Evolutionary conservation across 2,797 vertebrate genomes (phyloP), one percentile per base, ranked within the genome.

Genomic region (Myotis daubentonii): DNA sequence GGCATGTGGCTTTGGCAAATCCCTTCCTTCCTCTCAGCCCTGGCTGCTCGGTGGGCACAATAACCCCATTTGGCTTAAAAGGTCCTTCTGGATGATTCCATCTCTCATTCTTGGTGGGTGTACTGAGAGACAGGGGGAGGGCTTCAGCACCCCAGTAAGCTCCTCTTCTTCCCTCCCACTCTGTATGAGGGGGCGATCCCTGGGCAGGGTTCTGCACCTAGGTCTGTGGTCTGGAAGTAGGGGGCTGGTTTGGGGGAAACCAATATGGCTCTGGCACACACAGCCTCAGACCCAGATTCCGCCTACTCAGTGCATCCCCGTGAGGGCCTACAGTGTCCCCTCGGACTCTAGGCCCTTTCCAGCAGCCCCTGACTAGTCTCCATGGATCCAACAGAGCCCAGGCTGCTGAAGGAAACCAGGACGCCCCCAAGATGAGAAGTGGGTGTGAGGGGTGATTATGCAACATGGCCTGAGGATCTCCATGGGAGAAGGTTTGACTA

Each of bases 231-330:
- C 36, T 41, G 19, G 53, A 44, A 25, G 60, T 22, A 57, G 30
- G 33, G 5, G 70, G 3, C 36, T 38, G 28, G 7, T 17, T 51
- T 41, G 5, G 70, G 49, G 71, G 60, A 15, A 2, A 12, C 12
- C 33, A 89, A 23, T 19, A 8, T 9, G 68, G 41, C 57, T 47
- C 44, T 36, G 20, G 28, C 17, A 53, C 44, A 33, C n/a, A 13
- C 11, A 41, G 47, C 33, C 30, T 51, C 28, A 57, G 28, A 49
- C 76, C 10, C 7, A n/a, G 51, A 28, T 3, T 65, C n/a, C 20
- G 20, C 28, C 22, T 1, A 23, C 23, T 33, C 41, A 0, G 0
- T 41, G 51, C 13, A 30, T 30, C 23, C 5, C 6, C 1, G 13
- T 1, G 53, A 68, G 12, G 36, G 19, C 60, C 80, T 22, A 20